Conservation (phyloP, 2,888 invertebrate genomes). For the Ligdia adustata region DNA sequence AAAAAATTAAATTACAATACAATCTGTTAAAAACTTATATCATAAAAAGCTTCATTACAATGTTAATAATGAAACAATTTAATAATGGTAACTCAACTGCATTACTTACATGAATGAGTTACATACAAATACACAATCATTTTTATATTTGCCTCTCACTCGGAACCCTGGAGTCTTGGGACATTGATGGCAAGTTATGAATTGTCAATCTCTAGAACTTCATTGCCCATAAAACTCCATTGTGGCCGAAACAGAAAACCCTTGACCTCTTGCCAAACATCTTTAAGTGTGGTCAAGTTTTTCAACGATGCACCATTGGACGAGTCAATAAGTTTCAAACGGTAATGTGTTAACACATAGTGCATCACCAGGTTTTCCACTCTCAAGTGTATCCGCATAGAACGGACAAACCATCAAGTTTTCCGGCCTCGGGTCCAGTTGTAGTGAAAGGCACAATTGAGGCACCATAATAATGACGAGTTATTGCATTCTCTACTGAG, state of each 20-base stretch:
- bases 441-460: slow-evolving; percentile 82
- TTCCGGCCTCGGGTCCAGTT: slow-evolving; percentile 82
- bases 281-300: slow-evolving; percentile 80
- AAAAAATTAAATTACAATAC: neutral
- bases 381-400: slow-evolving; percentile 78
- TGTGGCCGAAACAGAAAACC: slow-evolving; percentile 82
- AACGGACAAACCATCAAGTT: slow-evolving; percentile 82
- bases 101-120: slow-evolving; percentile 82
- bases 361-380: slow-evolving; percentile 84
- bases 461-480: slow-evolving; percentile 83
- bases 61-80: slow-evolving; percentile 39
- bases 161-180: slow-evolving; percentile 81
- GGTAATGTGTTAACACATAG: slow-evolving; percentile 47
- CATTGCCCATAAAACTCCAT: slow-evolving; percentile 78
- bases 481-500: slow-evolving; percentile 81
- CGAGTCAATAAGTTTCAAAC: slow-evolving; percentile 44
- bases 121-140: slow-evolving; percentile 68
- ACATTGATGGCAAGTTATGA: slow-evolving; percentile 48
- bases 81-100: slow-evolving; percentile 70
- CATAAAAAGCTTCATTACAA: slow-evolving; percentile 19
- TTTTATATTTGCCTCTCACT: slow-evolving; percentile 78
- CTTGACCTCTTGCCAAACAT: slow-evolving; percentile 79
- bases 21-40: slow-evolving; percentile 6
- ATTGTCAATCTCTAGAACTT: slow-evolving; percentile 45
- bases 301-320: slow-evolving; percentile 78